Base-by-base conservation (phyloP, 2,113 vertebrate genomes). In the Prunella himalayana region DNA sequence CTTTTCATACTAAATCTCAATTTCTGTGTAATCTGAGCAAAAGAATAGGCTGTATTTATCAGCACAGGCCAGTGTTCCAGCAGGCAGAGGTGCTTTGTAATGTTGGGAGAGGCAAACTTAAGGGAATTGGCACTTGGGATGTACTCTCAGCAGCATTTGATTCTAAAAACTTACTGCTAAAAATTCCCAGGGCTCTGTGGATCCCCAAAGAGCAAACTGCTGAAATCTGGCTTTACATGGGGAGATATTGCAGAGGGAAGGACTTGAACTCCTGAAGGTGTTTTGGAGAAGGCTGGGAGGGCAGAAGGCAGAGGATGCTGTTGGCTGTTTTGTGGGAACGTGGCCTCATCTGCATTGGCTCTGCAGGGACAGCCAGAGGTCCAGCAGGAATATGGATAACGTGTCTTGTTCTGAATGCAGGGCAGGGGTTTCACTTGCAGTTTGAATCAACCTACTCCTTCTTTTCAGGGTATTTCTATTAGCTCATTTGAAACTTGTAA, bases 281-380 rank as follows among this genome's bases (percentile, higher is more conserved):
- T 49, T 88, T 30, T 33, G 35, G 54, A 13, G 71, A 27, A 56
- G 66, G 7, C 47, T 33, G 50, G 47, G 63, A 51, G 33, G 47
- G 14, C 31, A 20, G 35, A 23, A 9, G 39, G 80, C 49, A 37
- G 76, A 0, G 0, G 70, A 6, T 57, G 1, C 7, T 4, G 0
- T 60, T 39, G 13, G 51, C 60, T 5, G 0, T 50, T 44, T 8
- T 17, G 37, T 49, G 59, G 68, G 41, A 77, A 6, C 7, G 6
- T 76, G 84, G 15, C 53, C 31, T 75, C 25, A 3, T 12, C 60
- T 27, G 0, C 10, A 3, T 1, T 20, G 28, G 39, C 56, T 12
- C 15, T 21, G 49, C 49, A 49, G 44, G 1, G 6, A 2, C 56
- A 7, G 61, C 35, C 3, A 2, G 13, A 27, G 65, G 11, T 42